Evolutionary conservation across 2,888 invertebrate genomes (phyloP), one percentile per base, ranked within the genome.

Genomic region (Acrobasis suavella): DNA sequence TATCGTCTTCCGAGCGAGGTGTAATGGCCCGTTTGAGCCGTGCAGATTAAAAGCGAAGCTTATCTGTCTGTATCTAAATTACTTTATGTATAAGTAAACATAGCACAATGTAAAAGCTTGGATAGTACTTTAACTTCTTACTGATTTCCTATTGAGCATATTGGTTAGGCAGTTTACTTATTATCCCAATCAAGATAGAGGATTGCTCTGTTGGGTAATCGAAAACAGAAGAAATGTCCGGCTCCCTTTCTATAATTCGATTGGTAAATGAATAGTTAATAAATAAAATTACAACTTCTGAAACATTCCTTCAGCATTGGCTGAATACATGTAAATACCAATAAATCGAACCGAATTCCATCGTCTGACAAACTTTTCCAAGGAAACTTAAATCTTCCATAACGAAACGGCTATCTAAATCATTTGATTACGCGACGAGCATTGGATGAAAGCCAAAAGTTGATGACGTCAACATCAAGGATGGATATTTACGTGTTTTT

Each of bases 391-490:
- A 32, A 52, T 52, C 14, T 52, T 52, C 52, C n/a, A 37, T 52
- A 37, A 52, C 9, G 32, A 22, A 56, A 42, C 56, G 42, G 32
- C 32, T 17, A 56, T 42, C 16, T 42, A 42, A 56, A 56, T 56
- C 17, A 56, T 56, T 56, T 42, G 42, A 56, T 56, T 42, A 56
- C 22, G 56, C 42, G 12, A 12, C 6, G 56, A 42, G 16, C 17
- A 17, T 9, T 56, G 56, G 56, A 56, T 2, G 42, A 46, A 14
- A 5, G 56, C 56, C 56, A 56, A 56, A 55, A 22, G 16, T 22
- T 14, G 22, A 56, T 42, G 39, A 56, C 55, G 56, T 39, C 42
- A 56, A 46, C 6, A 7, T 14, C 56, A 56, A 42, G 56, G 56
- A 56, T 32, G 39, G 9, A 14, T 52, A n/a, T 51, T 22, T 17